Evolutionary conservation across 2,797 vertebrate species (phyloP).

Genomic region (Phataginus tricuspis): DNA sequence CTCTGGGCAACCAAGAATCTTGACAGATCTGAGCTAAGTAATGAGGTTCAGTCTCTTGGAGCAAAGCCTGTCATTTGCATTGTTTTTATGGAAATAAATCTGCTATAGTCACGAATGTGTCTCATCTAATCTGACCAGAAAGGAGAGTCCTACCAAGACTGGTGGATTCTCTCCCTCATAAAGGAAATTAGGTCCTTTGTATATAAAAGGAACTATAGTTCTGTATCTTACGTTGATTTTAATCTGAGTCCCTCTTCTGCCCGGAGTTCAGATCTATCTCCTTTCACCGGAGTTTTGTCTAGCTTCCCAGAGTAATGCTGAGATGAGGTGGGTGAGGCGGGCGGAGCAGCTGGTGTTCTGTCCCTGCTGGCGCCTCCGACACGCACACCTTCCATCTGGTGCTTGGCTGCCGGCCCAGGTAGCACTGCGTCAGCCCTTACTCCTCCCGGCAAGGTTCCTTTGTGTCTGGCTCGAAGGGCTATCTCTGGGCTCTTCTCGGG

Average conservation of each 20-base stretch:
- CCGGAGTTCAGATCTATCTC: not conserved
- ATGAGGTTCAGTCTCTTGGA: not conserved
- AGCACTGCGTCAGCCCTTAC: not conserved
- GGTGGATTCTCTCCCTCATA: not conserved
- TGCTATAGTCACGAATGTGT: not conserved
- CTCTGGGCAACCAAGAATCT: not conserved
- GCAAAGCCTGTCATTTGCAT: not conserved
- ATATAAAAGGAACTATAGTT: not conserved
- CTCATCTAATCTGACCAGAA: not conserved
- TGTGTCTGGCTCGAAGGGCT: not conserved
- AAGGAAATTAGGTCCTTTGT: not conserved
- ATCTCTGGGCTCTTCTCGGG: not conserved
- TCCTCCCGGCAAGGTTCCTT: not conserved
- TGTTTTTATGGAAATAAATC: constrained; percentile 11
- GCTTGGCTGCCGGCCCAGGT: not conserved
- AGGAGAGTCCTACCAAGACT: not conserved
- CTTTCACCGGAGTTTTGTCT: not conserved
- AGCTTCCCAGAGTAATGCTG: not conserved
- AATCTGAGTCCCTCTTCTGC: not conserved
- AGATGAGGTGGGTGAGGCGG: not conserved
- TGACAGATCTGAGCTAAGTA: not conserved
- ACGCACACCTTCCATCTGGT: not conserved
- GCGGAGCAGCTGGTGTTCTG: not conserved
- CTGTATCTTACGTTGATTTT: not conserved
- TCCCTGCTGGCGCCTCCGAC: not conserved